These are phyloP conservation scores for Cottus gobio DNA, from an alignment of 2,113 vertebrate genomes.

Conservation along the genomic window DNA sequence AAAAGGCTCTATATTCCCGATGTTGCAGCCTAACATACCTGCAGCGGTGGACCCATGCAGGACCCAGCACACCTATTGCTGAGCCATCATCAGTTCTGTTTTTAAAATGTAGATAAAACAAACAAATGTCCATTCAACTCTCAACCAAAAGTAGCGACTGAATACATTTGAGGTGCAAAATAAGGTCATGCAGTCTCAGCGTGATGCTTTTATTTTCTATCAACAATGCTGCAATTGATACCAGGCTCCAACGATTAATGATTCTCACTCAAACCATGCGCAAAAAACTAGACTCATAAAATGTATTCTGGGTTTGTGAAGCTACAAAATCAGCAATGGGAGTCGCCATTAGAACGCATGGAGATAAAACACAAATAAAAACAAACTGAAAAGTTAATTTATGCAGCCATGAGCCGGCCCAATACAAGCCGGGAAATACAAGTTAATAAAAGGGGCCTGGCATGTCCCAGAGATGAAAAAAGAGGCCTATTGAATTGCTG, in stretches of 20 bases:
- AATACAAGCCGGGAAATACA: slow-evolving; percentile 8
- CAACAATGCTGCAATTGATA: background rate
- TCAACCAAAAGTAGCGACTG: background rate
- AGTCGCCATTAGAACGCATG: too few relatives aligned
- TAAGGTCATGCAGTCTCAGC: background rate
- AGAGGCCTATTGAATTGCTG: slow-evolving; percentile 68
- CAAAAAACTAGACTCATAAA: background rate
- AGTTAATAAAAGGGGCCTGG: slow-evolving; percentile 51
- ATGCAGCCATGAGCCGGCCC: background rate
- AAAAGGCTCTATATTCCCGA: background rate
- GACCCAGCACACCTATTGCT: background rate
- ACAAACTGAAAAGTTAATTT: background rate
- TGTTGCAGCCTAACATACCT: background rate
- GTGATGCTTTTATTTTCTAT: background rate
- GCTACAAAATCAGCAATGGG: background rate
- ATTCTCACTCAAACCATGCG: background rate
- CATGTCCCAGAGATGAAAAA: slow-evolving; percentile 47
- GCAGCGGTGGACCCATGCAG: background rate
- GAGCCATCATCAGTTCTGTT: background rate
- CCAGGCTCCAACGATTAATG: background rate
- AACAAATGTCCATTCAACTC: background rate
- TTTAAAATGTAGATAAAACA: background rate
- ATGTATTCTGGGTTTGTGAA: background rate
- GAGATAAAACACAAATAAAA: background rate
- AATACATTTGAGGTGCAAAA: background rate